Conservation (phyloP, 1,140 invertebrate genomes). For the Amphibalanus amphitrite region DNA sequence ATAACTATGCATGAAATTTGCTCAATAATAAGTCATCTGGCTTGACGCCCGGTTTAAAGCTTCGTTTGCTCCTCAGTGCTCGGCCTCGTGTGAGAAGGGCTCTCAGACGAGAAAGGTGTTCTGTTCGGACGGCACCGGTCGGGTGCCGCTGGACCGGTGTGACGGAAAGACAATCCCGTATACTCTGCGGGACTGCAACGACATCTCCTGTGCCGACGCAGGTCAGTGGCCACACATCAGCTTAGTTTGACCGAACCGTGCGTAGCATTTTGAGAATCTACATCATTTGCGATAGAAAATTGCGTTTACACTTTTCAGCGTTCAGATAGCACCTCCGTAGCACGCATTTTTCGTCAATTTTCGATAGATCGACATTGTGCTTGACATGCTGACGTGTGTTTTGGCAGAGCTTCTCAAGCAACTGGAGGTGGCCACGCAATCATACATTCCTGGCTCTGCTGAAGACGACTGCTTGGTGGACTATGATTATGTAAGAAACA, state of each 20-base stretch:
- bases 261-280: no score
- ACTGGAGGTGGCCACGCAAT: background rate
- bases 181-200: conserved; percentile 51
- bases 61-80: conserved; percentile 36
- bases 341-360: no score
- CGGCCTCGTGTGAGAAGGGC: conserved; percentile 64
- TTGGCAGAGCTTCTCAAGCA: background rate
- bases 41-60: no score
- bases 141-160: conserved; percentile 40
- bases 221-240: no score
- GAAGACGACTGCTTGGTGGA: background rate
- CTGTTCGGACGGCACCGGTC: conserved; percentile 53
- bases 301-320: no score
- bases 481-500: background rate
- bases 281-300: no score
- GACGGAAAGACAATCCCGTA: conserved; percentile 43
- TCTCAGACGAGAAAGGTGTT: conserved; percentile 50
- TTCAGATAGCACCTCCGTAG: no score
- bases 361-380: no score
- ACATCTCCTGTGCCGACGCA: conserved; percentile 23
- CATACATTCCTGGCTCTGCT: background rate
- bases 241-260: no score
- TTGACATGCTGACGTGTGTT: no score
- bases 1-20: no score
- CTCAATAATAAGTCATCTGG: no score